A percentile compares a stretch with the other conserved stretches of the same genome.
Evolutionary conservation across 1,140 invertebrate genomes (phyloP).

Genomic region (Pinna nobilis): DNA sequence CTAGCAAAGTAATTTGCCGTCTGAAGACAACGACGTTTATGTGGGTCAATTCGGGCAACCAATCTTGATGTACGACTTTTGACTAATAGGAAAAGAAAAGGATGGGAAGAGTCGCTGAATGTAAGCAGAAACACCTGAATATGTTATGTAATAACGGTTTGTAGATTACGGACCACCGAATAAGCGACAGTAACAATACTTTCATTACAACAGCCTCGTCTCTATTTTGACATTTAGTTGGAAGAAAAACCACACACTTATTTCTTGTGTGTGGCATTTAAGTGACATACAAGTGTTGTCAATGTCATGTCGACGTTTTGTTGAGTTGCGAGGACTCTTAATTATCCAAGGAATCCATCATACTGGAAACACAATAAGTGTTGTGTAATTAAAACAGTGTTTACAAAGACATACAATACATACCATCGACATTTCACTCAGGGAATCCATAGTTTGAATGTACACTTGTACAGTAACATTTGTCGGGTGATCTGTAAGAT

Average conservation of each 20-base stretch:
- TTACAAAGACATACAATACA: background rate
- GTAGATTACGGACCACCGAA: too few species aligned
- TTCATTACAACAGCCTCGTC: too few species aligned
- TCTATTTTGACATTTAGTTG: background rate
- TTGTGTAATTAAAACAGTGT: background rate
- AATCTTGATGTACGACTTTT: too few species aligned
- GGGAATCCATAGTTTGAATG: slow-evolving; percentile 49
- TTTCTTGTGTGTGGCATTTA: background rate
- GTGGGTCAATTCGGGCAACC: too few species aligned
- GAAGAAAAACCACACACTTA: background rate
- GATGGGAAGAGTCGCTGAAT: too few species aligned
- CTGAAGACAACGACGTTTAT: too few species aligned
- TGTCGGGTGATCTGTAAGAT: slow-evolving; percentile 50
- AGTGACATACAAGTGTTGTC: slow-evolving; percentile 29
- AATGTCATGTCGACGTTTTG: slow-evolving; percentile 38
- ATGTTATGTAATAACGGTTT: too few species aligned
- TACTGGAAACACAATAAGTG: background rate
- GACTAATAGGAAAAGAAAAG: too few species aligned
- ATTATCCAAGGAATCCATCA: too few species aligned
- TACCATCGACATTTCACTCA: slow-evolving; percentile 45
- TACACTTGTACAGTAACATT: slow-evolving; percentile 51
- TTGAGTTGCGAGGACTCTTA: background rate
- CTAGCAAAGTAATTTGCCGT: too few species aligned
- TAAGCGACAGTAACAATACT: too few species aligned
- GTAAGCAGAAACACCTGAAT: too few species aligned